Conservation (phyloP, 2,888 invertebrate genomes). For the Drosophila maculinotata region DNA sequence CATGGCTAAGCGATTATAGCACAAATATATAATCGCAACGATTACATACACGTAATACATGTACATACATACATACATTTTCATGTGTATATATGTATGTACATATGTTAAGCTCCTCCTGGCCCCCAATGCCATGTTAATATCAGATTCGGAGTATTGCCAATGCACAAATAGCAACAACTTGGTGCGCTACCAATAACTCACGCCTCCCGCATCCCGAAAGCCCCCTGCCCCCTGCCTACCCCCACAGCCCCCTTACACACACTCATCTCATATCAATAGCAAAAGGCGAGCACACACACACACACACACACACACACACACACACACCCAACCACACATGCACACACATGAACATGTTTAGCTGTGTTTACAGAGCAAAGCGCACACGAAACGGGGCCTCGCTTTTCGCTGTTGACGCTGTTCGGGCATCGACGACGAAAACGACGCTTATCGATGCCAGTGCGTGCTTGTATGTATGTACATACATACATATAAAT, state of each 20-base stretch:
- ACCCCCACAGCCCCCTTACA: constrained; percentile 12
- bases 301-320: constrained; percentile 11
- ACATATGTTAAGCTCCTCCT: neutral
- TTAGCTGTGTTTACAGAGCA: constrained; percentile 74
- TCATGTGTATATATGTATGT: too few relatives aligned
- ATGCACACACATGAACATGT: constrained; percentile 34
- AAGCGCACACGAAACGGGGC: constrained; percentile 73
- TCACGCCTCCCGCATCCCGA: neutral
- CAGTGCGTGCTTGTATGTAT: constrained; percentile 47
- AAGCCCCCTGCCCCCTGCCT: neutral
- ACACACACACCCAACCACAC: constrained; percentile 6
- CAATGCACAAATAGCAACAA: constrained; percentile 47
- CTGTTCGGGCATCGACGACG: constrained; percentile 37
- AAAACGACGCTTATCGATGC: constrained; percentile 61
- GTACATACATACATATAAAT: neutral
- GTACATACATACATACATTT: neutral
- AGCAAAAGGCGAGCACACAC: constrained; percentile 26
- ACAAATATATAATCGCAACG: too few relatives aligned
- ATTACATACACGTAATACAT: too few relatives aligned
- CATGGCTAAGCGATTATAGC: too few relatives aligned
- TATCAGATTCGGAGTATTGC: constrained; percentile 30
- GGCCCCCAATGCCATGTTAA: neutral
- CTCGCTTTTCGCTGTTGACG: constrained; percentile 50
- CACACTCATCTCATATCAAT: constrained; percentile 31
- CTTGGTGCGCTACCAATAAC: constrained; percentile 33